Conservation (phyloP, 1,140 invertebrate genomes). For the Rhagoletis zephyria region DNA sequence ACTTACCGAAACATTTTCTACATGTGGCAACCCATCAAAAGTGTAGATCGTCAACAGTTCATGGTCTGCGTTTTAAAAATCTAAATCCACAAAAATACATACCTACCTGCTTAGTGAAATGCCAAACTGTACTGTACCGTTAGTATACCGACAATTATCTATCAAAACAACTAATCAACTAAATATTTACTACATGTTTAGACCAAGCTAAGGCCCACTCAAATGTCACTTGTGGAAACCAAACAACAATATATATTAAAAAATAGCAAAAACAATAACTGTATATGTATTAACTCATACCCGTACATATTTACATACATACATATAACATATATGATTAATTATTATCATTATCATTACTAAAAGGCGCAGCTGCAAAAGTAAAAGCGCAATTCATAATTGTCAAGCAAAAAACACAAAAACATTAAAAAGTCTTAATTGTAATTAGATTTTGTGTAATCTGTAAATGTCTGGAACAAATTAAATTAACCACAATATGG, state of each 20-base stretch:
- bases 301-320: not conserved
- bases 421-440: slow-evolving; percentile 3
- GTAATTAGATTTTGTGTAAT: slow-evolving; percentile 44
- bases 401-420: not conserved
- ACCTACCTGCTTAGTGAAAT: not conserved
- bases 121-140: slow-evolving; percentile 35
- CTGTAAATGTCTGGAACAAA: slow-evolving; percentile 31
- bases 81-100: not conserved
- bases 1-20: not conserved
- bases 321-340: not conserved
- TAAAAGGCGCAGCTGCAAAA: slow-evolving; percentile 20
- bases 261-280: not conserved
- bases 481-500: slow-evolving; percentile 52
- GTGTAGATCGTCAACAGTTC: not conserved
- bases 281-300: not conserved
- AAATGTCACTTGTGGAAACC: slow-evolving; percentile 3
- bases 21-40: slow-evolving; percentile 1
- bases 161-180: not conserved
- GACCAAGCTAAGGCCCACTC: not conserved
- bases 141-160: not conserved
- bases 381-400: not conserved
- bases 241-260: not conserved
- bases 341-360: not conserved
- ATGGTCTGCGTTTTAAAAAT: not conserved
- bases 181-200: slow-evolving; percentile 4